A percentile compares a stretch with the other conserved stretches of the same genome.
Conservation (phyloP, 2,797 vertebrate species). For the Xiphorhynchus erythropygius region DNA sequence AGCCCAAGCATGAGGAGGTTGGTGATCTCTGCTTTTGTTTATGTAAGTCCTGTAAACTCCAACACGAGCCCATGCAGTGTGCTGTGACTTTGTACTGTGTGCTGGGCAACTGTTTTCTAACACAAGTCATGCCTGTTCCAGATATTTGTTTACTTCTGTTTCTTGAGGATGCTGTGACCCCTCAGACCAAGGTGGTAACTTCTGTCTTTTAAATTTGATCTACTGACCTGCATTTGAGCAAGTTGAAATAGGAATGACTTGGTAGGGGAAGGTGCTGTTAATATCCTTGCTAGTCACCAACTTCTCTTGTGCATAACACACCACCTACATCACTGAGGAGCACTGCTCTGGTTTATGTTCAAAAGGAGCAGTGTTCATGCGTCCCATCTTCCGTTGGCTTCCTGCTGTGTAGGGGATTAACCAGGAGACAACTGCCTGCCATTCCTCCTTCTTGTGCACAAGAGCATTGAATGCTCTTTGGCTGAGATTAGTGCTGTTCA, state of each 20-base stretch:
- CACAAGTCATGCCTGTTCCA: not conserved
- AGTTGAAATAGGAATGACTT: not conserved
- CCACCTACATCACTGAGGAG: not conserved
- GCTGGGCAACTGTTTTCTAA: not conserved
- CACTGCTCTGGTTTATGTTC: not conserved
- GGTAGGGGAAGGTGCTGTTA: not conserved
- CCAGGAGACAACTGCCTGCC: not conserved
- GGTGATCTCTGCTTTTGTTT: not conserved
- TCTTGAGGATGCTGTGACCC: not conserved
- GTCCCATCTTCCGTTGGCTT: not conserved
- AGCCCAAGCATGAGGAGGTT: not conserved
- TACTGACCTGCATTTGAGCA: not conserved
- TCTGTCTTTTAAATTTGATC: not conserved
- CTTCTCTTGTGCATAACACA: rapidly evolving
- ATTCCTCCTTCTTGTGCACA: not conserved
- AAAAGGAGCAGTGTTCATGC: not conserved
- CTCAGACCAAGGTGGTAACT: not conserved
- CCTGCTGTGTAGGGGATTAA: not conserved
- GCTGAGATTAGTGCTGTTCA: not conserved
- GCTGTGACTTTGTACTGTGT: not conserved
- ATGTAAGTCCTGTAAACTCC: rapidly evolving
- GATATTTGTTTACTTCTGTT: not conserved
- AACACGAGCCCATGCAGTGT: not conserved
- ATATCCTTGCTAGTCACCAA: not conserved
- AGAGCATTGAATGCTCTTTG: not conserved